Base-by-base conservation (phyloP, 1,140 invertebrate genomes). In the Ridgeia piscesae region DNA sequence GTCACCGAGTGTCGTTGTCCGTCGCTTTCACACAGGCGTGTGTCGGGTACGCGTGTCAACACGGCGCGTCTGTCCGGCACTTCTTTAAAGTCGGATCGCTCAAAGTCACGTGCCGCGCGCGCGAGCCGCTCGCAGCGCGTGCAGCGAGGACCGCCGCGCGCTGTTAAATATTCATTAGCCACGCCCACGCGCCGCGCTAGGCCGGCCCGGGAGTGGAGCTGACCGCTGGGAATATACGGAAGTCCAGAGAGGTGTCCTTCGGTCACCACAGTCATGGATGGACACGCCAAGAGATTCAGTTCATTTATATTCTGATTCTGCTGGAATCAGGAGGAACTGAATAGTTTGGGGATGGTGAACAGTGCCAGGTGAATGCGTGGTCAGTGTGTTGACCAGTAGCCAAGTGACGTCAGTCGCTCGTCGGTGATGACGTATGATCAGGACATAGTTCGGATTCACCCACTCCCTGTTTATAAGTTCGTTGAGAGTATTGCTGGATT, bases 151-250 rank as follows among this genome's bases (percentile, higher is more conserved):
- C 58, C 58, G 58, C 58, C 0, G 58, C 4, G 58, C 58, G 58
- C 58, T 77, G 58, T 77, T 77, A 77, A 77, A 77, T 77, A 77
- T 77, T 77, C 58, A 77, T 77, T 77, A 77, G 58, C 58, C 58
- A 9, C 58, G 58, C 58, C 58, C 58, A 77, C 58, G 58, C 58
- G 58, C 11, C 11, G 17, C 58, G 14, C 58, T 77, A n/a, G 58
- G 58, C 58, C 58, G 4, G 58, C 58, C 8, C 58, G 58, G 58
- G 58, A 77, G 58, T 77, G 58, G 58, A 77, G n/a, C n/a, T n/a
- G n/a, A n/a, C n/a, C 58, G 58, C 58, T 21, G 27, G 58, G 27
- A 21, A 77, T 2, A n/a, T 9, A 2, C 27, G 58, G 58, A 9
- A 2, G 58, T 21, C 4, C 11, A 31, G 14, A 9, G 14, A 17